Base-by-base conservation (phyloP, 2,113 vertebrate genomes). In the Sebastes schlegelii region DNA sequence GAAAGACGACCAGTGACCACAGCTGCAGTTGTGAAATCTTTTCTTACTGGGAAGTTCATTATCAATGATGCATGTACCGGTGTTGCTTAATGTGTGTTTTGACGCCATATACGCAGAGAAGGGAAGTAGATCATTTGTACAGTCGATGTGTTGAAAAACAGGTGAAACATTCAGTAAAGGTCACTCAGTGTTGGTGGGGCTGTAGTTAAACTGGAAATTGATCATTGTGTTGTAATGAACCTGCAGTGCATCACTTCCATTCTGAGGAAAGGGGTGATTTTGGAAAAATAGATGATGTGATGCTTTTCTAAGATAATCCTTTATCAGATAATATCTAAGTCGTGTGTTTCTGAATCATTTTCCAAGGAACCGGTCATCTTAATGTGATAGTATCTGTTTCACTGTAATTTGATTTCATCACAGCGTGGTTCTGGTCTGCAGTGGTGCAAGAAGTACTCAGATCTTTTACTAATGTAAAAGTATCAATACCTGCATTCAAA, bases 91-190 rank as follows among this genome's bases (percentile, higher is more conserved):
- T 49, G 10, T 9, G n/a, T 64, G 66, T 12, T 55, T 64, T 68
- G 8, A 78, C 46, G 66, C 26, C 17, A 19, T 16, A 1, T 0
- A 34, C 34, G 1, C 3, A 48, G 5, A 61, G 54, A 73, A 21
- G 23, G 86, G 80, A 81, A 88, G 73, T 81, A n/a, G 60, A 46
- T 63, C 0, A n/a, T 52, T 42, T 63, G 73, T 84, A 52, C n/a
- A 43, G 74, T 67, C 61, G 21, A 77, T 79, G 21, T 84, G 57
- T 62, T 57, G 51, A 86, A 67, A 87, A 51, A 11, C 1, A 0
- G 1, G 8, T 7, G 26, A 82, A 57, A 78, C 62, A 70, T 74
- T 79, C 49, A 0, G 0, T 8, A 65, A 69, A 51, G 10, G 57
- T 82, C 64, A 74, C 42, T 46, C 34, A 13, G 3, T n/a, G 12